A percentile compares a stretch with the other conserved stretches of the same genome.
Conservation (phyloP, 2,888 invertebrate genomes). For the Parnassius smintheus region DNA sequence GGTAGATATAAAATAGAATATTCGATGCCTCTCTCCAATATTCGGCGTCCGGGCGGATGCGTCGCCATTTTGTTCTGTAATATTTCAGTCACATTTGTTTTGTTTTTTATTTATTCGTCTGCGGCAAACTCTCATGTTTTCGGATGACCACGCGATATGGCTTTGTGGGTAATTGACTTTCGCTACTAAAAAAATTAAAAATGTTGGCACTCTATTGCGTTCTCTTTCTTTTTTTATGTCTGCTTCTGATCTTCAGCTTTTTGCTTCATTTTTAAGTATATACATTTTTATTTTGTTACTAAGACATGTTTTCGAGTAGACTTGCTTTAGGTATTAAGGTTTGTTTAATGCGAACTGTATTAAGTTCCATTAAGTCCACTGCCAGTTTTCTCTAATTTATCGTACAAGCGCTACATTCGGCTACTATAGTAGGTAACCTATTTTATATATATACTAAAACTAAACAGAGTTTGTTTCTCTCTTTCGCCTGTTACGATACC, state of each 20-base stretch:
- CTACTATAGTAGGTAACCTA: too few relatives aligned
- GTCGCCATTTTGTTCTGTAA: slow-evolving; percentile 58
- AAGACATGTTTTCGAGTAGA: too few relatives aligned
- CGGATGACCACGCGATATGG: slow-evolving; percentile 12
- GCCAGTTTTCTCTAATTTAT: too few relatives aligned
- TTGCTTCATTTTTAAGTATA: too few relatives aligned
- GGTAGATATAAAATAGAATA: slow-evolving; percentile 73
- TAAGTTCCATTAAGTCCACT: too few relatives aligned
- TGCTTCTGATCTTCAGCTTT: too few relatives aligned
- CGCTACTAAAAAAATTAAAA: slow-evolving; percentile 3
- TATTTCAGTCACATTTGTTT: slow-evolving; percentile 41
- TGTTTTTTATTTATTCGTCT: slow-evolving; percentile 35
- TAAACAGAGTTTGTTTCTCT: not conserved
- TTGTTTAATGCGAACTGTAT: too few relatives aligned
- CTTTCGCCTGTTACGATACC: not conserved
- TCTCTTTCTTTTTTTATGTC: not conserved
- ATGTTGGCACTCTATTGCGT: not conserved
- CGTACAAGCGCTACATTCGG: too few relatives aligned
- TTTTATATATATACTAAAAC: too few relatives aligned
- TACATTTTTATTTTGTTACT: too few relatives aligned
- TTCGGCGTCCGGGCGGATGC: slow-evolving; percentile 52
- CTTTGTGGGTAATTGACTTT: slow-evolving; percentile 22
- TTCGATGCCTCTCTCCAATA: slow-evolving; percentile 63
- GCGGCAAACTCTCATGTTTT: slow-evolving; percentile 16
- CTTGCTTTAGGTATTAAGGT: too few relatives aligned